phyloP scores from a whole-genome alignment of 2,113 vertebrate species.

The Trogon surrucura region DNA sequence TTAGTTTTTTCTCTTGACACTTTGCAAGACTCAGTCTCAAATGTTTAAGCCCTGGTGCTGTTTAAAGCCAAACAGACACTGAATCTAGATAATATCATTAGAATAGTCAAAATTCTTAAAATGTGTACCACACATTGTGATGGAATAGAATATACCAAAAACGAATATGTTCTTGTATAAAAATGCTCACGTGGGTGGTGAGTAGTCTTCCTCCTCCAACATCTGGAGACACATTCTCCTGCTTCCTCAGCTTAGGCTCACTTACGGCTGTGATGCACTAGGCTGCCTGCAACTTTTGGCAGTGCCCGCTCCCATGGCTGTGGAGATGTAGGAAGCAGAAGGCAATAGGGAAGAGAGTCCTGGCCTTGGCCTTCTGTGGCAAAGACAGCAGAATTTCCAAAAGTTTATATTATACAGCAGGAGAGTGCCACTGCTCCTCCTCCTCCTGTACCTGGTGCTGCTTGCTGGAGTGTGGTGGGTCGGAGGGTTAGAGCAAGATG shows the following conservation, averaged over 20 bases:
- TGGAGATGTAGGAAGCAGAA: neutral
- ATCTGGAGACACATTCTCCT: neutral
- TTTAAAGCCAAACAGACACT: neutral
- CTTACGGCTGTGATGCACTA: neutral
- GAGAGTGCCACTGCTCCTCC: neutral
- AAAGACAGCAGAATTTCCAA: neutral
- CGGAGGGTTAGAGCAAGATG: rapidly evolving
- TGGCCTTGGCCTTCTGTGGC: neutral
- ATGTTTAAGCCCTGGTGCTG: neutral
- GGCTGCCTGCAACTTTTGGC: neutral
- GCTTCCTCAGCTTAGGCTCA: neutral
- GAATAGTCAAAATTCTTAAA: neutral
- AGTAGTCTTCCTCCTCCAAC: neutral
- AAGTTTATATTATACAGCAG: neutral
- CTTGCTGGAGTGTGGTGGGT: neutral
- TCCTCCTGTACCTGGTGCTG: neutral
- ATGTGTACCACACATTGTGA: rapidly evolving
- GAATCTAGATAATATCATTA: neutral
- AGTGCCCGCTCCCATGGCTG: rapidly evolving
- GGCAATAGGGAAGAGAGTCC: neutral
- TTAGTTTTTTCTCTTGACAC: neutral
- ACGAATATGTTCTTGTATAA: neutral
- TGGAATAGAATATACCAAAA: neutral
- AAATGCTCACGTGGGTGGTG: neutral
- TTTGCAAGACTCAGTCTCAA: neutral